These are phyloP conservation scores for Percina caprodes DNA, from an alignment of 2,113 vertebrate species.

Conservation along the genomic window DNA sequence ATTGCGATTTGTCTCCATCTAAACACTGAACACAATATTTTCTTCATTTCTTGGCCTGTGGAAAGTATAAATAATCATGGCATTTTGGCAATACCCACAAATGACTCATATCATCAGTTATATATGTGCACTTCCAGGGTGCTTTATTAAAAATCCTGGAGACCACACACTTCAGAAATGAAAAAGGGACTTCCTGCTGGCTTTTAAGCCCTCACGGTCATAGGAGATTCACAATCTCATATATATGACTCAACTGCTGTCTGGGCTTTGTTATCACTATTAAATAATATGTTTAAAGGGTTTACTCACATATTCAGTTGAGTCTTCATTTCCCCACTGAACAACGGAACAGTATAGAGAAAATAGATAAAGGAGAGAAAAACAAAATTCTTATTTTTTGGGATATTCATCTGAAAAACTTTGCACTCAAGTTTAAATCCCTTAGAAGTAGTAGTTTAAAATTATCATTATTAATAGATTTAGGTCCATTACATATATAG, in stretches of 20 bases:
- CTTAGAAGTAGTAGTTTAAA: not conserved
- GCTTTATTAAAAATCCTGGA: constrained; percentile 22
- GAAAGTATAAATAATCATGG: constrained; percentile 13
- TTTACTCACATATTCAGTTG: constrained; percentile 96
- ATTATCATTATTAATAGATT: not conserved
- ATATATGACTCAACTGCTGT: constrained; percentile 40
- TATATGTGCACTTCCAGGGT: not conserved
- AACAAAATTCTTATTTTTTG: constrained; percentile 61
- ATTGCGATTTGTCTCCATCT: constrained; percentile 16
- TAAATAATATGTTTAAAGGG: constrained; percentile 37
- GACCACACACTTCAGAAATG: constrained; percentile 14
- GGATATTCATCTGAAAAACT: not conserved
- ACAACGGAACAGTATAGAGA: constrained; percentile 40
- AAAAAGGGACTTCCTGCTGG: not conserved
- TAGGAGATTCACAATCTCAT: constrained; percentile 35
- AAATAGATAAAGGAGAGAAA: constrained; percentile 69
- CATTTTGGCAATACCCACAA: constrained; percentile 19
- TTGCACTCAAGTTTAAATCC: not conserved
- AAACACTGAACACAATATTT: constrained; percentile 15
- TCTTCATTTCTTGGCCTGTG: constrained; percentile 8
- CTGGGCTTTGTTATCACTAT: constrained; percentile 18
- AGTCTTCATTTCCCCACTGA: constrained; percentile 95
- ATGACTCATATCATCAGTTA: constrained; percentile 37
- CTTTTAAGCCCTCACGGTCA: constrained; percentile 13
- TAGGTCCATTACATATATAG: not conserved